A percentile compares a stretch with the other conserved stretches of the same genome.
Conservation (phyloP, 2,797 vertebrate species). For the Artibeus jamaicensis region DNA sequence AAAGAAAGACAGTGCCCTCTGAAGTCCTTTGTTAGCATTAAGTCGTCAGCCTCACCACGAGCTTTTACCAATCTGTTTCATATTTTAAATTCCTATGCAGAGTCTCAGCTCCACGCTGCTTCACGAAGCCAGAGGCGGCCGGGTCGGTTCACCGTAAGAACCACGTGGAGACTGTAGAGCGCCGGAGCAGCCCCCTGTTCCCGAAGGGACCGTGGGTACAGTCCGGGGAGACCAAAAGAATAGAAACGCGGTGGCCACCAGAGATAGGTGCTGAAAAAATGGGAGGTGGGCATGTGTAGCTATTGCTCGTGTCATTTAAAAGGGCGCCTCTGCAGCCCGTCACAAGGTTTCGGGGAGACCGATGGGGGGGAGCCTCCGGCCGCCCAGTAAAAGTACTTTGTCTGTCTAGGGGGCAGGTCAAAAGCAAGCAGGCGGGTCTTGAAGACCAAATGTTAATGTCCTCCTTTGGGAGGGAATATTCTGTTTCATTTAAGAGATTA, state of each 20-base stretch:
- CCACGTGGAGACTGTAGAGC: background rate
- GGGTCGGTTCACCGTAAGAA: background rate
- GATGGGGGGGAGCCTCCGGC: background rate
- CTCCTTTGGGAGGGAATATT: background rate
- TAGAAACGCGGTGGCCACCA: background rate
- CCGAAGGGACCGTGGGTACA: background rate
- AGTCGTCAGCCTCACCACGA: background rate
- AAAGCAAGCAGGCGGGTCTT: background rate
- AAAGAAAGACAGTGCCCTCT: conserved; percentile 61
- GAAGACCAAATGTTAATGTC: background rate
- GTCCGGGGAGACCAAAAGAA: background rate
- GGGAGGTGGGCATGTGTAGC: background rate
- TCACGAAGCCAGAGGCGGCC: background rate
- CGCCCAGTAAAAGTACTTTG: background rate
- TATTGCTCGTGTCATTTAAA: background rate
- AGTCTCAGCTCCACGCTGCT: background rate
- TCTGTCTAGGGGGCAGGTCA: background rate
- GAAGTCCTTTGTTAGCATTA: conserved; percentile 46
- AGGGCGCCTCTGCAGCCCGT: conserved; percentile 51
- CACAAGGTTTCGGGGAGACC: background rate
- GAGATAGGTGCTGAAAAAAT: background rate
- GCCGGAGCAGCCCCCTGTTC: background rate
- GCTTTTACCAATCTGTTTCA: background rate
- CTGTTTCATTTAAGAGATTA: background rate
- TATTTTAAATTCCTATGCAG: background rate